phyloP scores from a whole-genome alignment of 2,113 vertebrate species.

The Orientallactaga bullata region DNA sequence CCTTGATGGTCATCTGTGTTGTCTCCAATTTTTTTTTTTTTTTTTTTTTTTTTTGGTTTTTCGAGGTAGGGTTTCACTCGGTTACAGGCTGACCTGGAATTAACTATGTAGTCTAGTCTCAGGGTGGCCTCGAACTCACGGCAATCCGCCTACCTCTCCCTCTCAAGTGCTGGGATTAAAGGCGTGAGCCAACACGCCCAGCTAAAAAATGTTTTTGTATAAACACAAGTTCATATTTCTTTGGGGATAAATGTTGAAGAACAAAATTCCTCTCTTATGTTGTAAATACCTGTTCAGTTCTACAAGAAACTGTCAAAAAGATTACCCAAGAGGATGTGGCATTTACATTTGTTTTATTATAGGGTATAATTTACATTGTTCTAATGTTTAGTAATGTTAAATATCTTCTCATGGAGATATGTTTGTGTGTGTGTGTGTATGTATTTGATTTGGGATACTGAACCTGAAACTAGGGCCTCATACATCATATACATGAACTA shows the following conservation, averaged over 20 bases:
- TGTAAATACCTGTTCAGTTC: not conserved
- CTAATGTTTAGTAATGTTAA: not conserved
- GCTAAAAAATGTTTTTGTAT: not conserved
- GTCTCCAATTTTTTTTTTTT: not conserved
- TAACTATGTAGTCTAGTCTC: no score
- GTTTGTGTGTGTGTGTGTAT: no score
- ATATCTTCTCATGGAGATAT: not conserved
- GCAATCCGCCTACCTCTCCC: no score
- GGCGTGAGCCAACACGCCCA: no score
- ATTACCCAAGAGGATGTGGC: not conserved
- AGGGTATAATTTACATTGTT: not conserved
- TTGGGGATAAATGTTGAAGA: constrained; percentile 15
- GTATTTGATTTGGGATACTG: no score
- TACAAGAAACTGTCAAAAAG: not conserved
- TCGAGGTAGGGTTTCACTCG: no score
- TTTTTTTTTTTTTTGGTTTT: no score
- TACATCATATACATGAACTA: no score
- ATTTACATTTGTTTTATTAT: not conserved
- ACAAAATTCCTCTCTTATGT: not conserved
- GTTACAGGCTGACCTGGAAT: no score
- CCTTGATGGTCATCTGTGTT: not conserved
- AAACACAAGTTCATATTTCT: constrained; percentile 14
- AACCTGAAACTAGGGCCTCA: no score
- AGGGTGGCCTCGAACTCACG: no score
- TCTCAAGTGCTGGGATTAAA: no score